Conservation (phyloP, 2,797 vertebrate species). For the Siniperca scherzeri region DNA sequence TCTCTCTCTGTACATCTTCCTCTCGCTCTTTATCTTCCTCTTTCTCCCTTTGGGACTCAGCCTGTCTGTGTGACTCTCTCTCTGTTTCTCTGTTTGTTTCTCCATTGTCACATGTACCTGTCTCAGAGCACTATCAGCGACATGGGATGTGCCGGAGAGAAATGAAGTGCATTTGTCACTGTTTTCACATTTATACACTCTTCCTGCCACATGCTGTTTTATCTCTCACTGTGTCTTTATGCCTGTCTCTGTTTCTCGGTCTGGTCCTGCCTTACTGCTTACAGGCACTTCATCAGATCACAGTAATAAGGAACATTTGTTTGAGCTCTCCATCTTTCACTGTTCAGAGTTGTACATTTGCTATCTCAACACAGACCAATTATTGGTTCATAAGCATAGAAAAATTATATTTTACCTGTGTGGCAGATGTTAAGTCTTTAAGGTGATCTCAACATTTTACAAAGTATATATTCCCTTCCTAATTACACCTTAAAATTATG, state of each 20-base stretch:
- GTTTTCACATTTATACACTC: conserved; percentile 59
- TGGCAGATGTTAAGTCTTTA: neutral
- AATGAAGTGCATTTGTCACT: conserved; percentile 71
- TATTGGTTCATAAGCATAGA: neutral
- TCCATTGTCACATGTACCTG: conserved; percentile 64
- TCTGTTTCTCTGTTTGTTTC: conserved; percentile 51
- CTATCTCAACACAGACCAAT: neutral
- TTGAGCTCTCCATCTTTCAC: conserved; percentile 4
- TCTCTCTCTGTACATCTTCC: conserved; percentile 36
- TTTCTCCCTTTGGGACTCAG: conserved; percentile 49
- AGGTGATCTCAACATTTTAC: neutral
- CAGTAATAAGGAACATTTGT: neutral
- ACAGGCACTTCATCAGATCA: conserved; percentile 9
- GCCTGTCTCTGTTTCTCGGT: conserved; percentile 10
- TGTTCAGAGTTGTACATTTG: neutral
- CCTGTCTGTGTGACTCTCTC: conserved; percentile 40
- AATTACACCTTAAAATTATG: neutral
- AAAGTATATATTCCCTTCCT: neutral
- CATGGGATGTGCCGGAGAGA: conserved; percentile 36
- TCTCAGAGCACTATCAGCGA: conserved; percentile 39
- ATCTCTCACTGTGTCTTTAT: conserved; percentile 37
- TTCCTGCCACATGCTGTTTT: conserved; percentile 57
- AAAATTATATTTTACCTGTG: neutral
- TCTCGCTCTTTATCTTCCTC: conserved; percentile 46
- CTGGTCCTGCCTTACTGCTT: conserved; percentile 13